phyloP scores from a whole-genome alignment of 2,113 vertebrate species.

The Chiloscyllium plagiosum region DNA sequence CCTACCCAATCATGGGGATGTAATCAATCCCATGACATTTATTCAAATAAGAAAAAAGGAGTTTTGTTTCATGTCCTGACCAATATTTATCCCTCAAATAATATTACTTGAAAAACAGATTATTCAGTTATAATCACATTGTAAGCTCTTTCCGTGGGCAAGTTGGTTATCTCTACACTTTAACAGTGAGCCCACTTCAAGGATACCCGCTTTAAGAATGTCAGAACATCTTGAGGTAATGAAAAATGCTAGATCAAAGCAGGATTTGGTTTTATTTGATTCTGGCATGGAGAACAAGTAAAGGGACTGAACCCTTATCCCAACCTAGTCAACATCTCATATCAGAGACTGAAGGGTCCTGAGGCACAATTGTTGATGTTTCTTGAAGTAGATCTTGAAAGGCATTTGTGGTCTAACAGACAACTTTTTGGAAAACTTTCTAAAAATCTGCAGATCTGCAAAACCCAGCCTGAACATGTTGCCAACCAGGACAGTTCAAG shows the following conservation, averaged over 20 bases:
- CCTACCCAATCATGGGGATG: neutral
- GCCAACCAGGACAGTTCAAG: no score
- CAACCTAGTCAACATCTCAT: neutral
- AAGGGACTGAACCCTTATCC: neutral
- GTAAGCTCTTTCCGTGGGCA: neutral
- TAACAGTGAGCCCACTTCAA: neutral
- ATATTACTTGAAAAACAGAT: neutral
- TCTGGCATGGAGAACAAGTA: neutral
- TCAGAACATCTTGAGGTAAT: neutral
- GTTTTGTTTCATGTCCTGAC: neutral
- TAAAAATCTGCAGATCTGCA: no score
- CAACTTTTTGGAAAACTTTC: no score
- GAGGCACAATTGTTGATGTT: neutral
- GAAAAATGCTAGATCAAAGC: neutral
- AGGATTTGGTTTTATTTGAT: neutral
- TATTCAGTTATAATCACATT: neutral
- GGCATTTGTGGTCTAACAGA: no score
- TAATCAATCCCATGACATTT: neutral
- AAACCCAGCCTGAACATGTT: no score
- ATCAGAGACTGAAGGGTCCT: neutral
- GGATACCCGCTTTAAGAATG: neutral
- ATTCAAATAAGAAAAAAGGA: neutral
- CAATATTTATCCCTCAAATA: neutral
- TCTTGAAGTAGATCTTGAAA: no score
- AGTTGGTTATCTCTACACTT: neutral